Conservation (phyloP, 2,888 invertebrate species). For the Trypoxylon attenuatum region DNA sequence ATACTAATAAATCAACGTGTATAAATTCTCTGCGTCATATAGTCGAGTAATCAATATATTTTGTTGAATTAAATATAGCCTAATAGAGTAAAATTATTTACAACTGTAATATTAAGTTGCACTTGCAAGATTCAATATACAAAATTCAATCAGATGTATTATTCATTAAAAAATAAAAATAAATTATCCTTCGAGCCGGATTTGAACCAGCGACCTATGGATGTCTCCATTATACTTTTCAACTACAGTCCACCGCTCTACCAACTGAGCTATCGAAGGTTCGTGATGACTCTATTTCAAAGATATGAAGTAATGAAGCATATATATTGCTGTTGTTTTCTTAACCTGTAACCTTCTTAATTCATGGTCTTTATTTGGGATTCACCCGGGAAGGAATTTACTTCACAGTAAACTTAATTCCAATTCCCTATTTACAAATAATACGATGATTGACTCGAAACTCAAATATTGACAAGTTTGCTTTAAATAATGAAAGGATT, state of each 20-base stretch:
- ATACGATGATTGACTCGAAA: too few species aligned
- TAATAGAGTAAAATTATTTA: background rate
- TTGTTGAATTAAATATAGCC: too few species aligned
- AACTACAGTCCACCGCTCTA: constrained; percentile 75
- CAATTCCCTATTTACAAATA: background rate
- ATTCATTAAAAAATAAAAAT: constrained; percentile 40
- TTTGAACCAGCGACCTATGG: constrained; percentile 73
- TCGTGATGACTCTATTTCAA: too few species aligned
- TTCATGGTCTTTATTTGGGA: background rate
- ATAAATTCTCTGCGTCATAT: too few species aligned
- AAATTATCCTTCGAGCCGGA: constrained; percentile 69
- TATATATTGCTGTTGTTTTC: too few species aligned
- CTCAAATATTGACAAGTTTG: too few species aligned
- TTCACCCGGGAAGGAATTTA: too few species aligned
- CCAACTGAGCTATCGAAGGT: constrained; percentile 75
- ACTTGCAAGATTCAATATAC: background rate
- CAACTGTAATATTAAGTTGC: background rate
- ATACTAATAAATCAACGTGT: too few species aligned
- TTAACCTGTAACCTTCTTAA: background rate
- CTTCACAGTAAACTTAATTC: background rate
- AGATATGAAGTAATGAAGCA: too few species aligned
- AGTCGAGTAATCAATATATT: too few species aligned
- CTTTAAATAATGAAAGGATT: too few species aligned
- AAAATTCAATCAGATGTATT: too few species aligned
- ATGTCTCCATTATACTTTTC: constrained; percentile 56